Evolutionary conservation across 2,888 invertebrate genomes (phyloP), one percentile per base, ranked within the genome.

Genomic region (Atethmia centrago): DNA sequence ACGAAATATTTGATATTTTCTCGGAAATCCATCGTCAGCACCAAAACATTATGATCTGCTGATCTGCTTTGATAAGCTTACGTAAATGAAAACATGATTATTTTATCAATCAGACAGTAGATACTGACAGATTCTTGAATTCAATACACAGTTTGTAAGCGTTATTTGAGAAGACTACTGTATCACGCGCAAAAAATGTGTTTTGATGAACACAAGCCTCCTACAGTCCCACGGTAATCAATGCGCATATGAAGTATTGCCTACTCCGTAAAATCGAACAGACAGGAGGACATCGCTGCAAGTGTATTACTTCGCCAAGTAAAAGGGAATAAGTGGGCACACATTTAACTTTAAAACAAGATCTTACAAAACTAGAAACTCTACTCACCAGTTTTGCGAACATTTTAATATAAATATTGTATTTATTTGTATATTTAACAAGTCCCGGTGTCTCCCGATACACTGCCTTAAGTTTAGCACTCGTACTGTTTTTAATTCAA

Each of bases 341-440:
- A 67, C 10, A 42, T 1, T 19, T 3, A 64, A 66, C 25, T 28
- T 65, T 4, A 47, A 47, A 42, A n/a, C 9, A n/a, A 49, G 0
- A n/a, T 31, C 4, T n/a, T 45, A 61, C 16, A 47, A 47, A 61
- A 51, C 40, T 40, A 59, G 0, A 45, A 42, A 76, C 56, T 83
- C 49, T 71, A 91, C 96, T 96, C 80, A 96, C 96, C 94, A 96
- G 84, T 87, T 96, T 96, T 25, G 92, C 92, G 77, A 96, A 89
- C 96, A 96, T 96, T 81, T 88, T 92, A 53, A 58, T 63, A 55
- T 31, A 31, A 40, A 53, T 51, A 47, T 64, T 53, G 25, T 61
- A 40, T 69, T 68, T 72, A 47, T 71, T 77, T 72, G n/a, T 80
- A 51, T 82, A 51, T 69, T 68, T 45, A 71, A 58, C 53, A 70